Evolutionary conservation across 2,797 vertebrate species (phyloP).

Genomic region (Mormyrops attenuatus): DNA sequence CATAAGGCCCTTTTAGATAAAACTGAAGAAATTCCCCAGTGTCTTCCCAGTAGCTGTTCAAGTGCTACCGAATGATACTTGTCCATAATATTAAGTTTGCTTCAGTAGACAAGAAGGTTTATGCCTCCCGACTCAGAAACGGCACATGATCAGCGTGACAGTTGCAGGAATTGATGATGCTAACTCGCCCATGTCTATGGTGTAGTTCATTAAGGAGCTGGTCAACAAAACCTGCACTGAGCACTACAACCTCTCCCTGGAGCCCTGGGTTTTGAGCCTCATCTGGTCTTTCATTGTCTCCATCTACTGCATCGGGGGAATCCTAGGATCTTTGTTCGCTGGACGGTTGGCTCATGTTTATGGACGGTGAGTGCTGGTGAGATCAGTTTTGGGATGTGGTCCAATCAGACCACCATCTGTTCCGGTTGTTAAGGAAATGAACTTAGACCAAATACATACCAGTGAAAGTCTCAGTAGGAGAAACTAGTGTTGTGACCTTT

Average conservation of each 20-base stretch:
- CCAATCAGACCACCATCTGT: not conserved
- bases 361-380: constrained; percentile 50
- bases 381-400: not conserved
- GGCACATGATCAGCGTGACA: not conserved
- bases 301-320: constrained; percentile 57
- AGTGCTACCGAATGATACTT: not conserved
- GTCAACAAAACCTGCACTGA: constrained; percentile 55
- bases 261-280: constrained; percentile 53
- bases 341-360: constrained; percentile 31
- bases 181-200: not conserved
- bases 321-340: constrained; percentile 48
- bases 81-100: not conserved
- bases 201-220: constrained; percentile 61
- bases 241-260: constrained; percentile 46
- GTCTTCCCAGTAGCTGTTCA: not conserved
- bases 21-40: not conserved
- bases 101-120: not conserved
- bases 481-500: not conserved
- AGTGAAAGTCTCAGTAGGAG: not conserved
- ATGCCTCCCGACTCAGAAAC: not conserved
- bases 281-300: constrained; percentile 68
- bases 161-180: not conserved
- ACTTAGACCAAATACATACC: not conserved
- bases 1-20: not conserved
- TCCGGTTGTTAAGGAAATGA: not conserved